Evolutionary conservation across 30 jellyfish, hydroid and myxozoan species (phyloP), one percentile per base, ranked within the genome.

Genomic region (Catostylus mosaicus): DNA sequence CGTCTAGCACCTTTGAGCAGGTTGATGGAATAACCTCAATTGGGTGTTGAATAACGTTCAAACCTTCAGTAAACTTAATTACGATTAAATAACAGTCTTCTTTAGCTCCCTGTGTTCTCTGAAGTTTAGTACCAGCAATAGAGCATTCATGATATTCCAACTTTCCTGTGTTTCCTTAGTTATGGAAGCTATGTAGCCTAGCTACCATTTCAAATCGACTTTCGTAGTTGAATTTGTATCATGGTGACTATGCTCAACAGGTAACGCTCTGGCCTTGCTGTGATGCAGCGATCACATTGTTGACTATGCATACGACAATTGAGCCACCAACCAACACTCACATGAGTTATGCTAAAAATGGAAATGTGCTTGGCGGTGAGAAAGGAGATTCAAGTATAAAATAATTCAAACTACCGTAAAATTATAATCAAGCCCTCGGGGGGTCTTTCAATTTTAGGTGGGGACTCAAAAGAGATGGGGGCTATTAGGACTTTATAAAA

Each of bases 171-270:
- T 48, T 27, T 48, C 63, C 23, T 23, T 24, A 23, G 71, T 18
- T 4, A 59, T 59, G 71, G 71, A 24, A 7, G 23, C 71, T 6
- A 59, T 59, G 19, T 4, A 59, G 38, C 4, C 10, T 16, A 18
- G 71, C 40, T 59, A 48, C 71, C 36, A 27, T 59, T 59, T 59
- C 10, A 59, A 27, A 26, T n/a, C 3, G 18, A 37, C 71, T 59
- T 8, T 59, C 71, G 36, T 18, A 59, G 6, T 1, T 3, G 38
- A 24, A 59, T 24, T 43, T 18, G 71, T 20, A 23, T 27, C 38
- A 59, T 24, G 38, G 71, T 59, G 71, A 27, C 23, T 24, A 59
- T n/a, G 36, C 71, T 8, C 71, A 27, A 59, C 71, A 27, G 71
- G 71, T 59, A 59, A 59, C 40, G 38, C 38, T 2, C 20, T 12